These are phyloP conservation scores for Formica exsecta DNA, from an alignment of 1,140 invertebrate genomes.

Conservation along the genomic window DNA sequence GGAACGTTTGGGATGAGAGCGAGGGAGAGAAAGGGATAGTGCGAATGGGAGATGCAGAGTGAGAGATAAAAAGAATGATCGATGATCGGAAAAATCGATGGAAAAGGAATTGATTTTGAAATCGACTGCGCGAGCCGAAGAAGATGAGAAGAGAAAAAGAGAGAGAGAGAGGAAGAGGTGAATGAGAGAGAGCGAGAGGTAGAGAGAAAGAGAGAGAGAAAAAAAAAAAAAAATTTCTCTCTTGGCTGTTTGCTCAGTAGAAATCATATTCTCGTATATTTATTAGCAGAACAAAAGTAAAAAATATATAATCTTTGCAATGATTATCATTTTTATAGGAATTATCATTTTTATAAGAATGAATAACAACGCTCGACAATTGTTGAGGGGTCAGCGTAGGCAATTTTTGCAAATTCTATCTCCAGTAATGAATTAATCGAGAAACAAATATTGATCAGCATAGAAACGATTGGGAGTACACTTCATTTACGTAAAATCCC, in stretches of 20 bases:
- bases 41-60: background rate
- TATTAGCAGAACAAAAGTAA: background rate
- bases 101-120: background rate
- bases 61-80: constrained; percentile 18
- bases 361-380: background rate
- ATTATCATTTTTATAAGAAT: background rate
- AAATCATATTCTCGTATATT: background rate
- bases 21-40: constrained; percentile 5
- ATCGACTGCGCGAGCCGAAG: background rate
- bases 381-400: background rate
- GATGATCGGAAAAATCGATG: constrained; percentile 9
- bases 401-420: background rate
- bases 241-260: background rate
- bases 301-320: too few relatives aligned
- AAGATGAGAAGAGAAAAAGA: background rate
- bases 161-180: background rate
- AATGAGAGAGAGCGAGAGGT: background rate
- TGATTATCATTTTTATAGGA: too few relatives aligned
- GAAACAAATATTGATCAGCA: constrained; percentile 10
- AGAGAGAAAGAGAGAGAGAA: too few relatives aligned
- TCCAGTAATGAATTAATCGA: constrained; percentile 38
- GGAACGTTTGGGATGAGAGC: background rate
- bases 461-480: background rate
- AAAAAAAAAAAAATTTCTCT: too few relatives aligned
- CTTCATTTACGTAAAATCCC: constrained; percentile 28